Evolutionary conservation across 2,113 vertebrate genomes (phyloP), one percentile per base, ranked within the genome.

Genomic region (Prionailurus viverrinus): DNA sequence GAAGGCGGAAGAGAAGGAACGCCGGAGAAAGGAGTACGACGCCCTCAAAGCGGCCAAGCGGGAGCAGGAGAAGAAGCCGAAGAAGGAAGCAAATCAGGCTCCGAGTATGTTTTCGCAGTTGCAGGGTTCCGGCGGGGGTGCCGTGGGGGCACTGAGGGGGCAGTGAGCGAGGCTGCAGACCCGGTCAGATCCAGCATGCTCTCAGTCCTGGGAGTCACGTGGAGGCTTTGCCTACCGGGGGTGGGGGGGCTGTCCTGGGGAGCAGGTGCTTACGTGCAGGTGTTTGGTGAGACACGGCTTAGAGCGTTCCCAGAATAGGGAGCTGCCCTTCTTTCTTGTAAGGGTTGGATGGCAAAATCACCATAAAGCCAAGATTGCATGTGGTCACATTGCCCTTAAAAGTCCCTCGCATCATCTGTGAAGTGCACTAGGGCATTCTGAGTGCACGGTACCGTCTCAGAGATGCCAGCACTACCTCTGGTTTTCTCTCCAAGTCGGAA

Each of bases 1-100:
- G 98, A 99, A 99, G 98, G 99, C 99, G 0, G 99, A 99, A 89
- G 99, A 99, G 95, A 99, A 99, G 98, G 99, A 99, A 96, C 99
- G 98, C 95, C 99, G 99, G 78, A 99, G 99, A 95, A 99, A 99
- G 94, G 99, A 99, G 93, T 99, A 99, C 0, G 99, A 99, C 8
- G 99, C 99, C 87, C 99, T 99, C 97, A 98, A 99, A 98, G 99
- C 99, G 1, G 99, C 99, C 5, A 98, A 99, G 87, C 99, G 99
- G 98, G 99, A 99, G 96, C 98, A 96, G 31, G 99, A 99, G 96
- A 99, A 99, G 98, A 99, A 99, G 98, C 98, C 99, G 89, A 99
- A 99, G 76, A 99, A 99, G 97, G 99, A 99, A 94, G 86, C 83
- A 0, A 95, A 98, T 41, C 98, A 99, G 78, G 99, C 98, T 45